These are phyloP conservation scores for Calameuta idolon DNA, from an alignment of 2,888 invertebrate genomes.

Conservation along the genomic window DNA sequence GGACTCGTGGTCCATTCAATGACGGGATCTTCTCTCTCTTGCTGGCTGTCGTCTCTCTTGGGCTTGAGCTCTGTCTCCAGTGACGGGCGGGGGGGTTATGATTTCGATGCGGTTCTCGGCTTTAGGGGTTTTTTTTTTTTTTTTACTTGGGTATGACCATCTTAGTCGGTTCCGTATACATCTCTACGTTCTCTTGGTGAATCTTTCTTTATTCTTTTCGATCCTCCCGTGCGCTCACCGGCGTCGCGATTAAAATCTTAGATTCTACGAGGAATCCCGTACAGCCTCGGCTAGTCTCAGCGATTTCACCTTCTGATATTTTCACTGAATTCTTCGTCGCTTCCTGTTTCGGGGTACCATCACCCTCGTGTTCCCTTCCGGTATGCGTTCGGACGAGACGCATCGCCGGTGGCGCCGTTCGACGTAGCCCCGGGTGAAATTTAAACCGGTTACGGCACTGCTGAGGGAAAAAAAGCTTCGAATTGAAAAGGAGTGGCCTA, in stretches of 20 bases:
- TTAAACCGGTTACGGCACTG: neutral
- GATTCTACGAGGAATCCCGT: conserved; percentile 32
- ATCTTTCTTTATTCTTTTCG: conserved; percentile 17
- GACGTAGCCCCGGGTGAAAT: neutral
- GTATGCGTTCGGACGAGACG: neutral
- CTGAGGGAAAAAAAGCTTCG: neutral
- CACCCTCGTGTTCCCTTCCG: conserved; percentile 15
- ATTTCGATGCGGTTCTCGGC: conserved; percentile 4
- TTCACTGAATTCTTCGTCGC: conserved; percentile 21
- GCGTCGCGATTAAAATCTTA: conserved; percentile 43
- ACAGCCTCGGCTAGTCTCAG: neutral
- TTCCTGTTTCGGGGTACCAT: conserved; percentile 36
- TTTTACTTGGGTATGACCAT: neutral
- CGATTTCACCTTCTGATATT: neutral
- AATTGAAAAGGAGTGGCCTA: conserved; percentile 53
- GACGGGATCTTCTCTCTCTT: conserved; percentile 10
- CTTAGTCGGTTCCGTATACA: neutral
- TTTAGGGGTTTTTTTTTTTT: conserved; percentile 22
- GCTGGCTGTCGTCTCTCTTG: conserved; percentile 14
- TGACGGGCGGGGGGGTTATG: neutral
- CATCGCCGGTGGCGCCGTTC: conserved; percentile 24
- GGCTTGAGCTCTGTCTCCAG: conserved; percentile 19
- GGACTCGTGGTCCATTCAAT: conserved; percentile 53
- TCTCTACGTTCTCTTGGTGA: conserved; percentile 10
- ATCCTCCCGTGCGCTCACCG: neutral